Base-by-base conservation (phyloP, 2,797 vertebrate genomes). In the Kryptolebias ocellatus region DNA sequence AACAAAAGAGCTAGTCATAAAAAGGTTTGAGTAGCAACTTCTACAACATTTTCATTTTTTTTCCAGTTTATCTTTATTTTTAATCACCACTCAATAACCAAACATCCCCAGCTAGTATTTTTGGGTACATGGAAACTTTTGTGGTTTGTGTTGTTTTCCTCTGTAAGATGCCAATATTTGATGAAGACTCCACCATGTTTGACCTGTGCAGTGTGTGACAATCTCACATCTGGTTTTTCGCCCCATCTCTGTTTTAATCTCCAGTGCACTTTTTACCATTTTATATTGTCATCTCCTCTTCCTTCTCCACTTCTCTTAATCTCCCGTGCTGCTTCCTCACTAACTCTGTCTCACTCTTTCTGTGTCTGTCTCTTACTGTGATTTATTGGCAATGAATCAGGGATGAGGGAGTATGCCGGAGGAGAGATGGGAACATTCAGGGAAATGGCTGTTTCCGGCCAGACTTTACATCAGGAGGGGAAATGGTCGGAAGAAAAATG, bases 301-400 rank as follows among this genome's bases (percentile, higher is more conserved):
- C 71, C 45, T 53, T 70, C 60, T 72, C 59, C 37, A 56, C n/a
- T 64, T 29, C 69, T 74, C 68, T 47, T 78, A 73, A 67, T 79
- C 56, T 74, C 37, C 45, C 65, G 8, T 68, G 76, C 67, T 66
- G 39, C 53, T 75, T 53, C 24, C 16, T 68, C 61, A 51, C 67
- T 66, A 53, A 73, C 71, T 72, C 59, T 56, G 15, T 55, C 60
- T 69, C 58, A 37, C 39, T 64, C 72, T 74, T n/a, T 80, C 74
- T 80, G 31, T 74, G 31, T 67, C 70, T 75, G 53, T 60, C 58
- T 72, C 47, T 67, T 58, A 56, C 59, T 72, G 74, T 83, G 90
- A 93, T 93, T 92, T 92, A 93, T 91, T 87, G 85, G 81, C 80
- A 84, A 89, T 89, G 86, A 89, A 90, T 90, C 87, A 89, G 83